Base-by-base conservation (phyloP, 2,888 invertebrate genomes). In the Chirona hameri region DNA sequence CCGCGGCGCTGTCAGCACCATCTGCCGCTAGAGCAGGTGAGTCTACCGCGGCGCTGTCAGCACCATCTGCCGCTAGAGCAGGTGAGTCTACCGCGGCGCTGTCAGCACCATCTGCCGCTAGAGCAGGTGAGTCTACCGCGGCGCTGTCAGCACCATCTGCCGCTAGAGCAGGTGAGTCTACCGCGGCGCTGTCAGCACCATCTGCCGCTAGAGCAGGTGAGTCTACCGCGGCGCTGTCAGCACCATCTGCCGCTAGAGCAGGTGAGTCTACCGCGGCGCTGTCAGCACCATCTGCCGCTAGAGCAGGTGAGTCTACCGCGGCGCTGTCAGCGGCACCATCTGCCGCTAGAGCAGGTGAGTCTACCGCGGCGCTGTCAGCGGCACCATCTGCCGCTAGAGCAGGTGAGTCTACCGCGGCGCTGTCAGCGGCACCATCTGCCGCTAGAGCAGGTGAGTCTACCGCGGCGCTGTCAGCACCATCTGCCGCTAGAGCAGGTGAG, bases 231-330 rank as follows among this genome's bases (percentile, higher is more conserved):
- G n/a, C n/a, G n/a, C n/a, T n/a, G n/a, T n/a, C n/a, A n/a, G 91
- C 95, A 94, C 87, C 91, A 92, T 85, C 89, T 96, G 85, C 94
- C 95, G 0, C 88, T 96, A 86, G n/a, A n/a, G n/a, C n/a, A n/a
- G n/a, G n/a, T n/a, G n/a, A n/a, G n/a, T n/a, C n/a, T n/a, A n/a
- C n/a, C n/a, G n/a, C n/a, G n/a, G n/a, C n/a, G n/a, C n/a, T n/a
- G n/a, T n/a, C n/a, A n/a, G 91, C 95, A 94, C 87, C 91, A 92
- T 85, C 89, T 96, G 85, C 94, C 95, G 0, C 88, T 96, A 86
- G n/a, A 99, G 89, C 95, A 96, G 89, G 94, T 98, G 89, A 95
- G 97, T 86, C 99, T 95, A n/a, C n/a, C n/a, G 89, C 97, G 94
- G 89, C 95, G 96, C 55, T 91, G 98, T 81, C 94, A 97, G 79